A percentile compares a stretch with the other conserved stretches of the same genome.
Evolutionary conservation across 2,113 vertebrate genomes (phyloP).

Genomic region (Xenus cinereus): DNA sequence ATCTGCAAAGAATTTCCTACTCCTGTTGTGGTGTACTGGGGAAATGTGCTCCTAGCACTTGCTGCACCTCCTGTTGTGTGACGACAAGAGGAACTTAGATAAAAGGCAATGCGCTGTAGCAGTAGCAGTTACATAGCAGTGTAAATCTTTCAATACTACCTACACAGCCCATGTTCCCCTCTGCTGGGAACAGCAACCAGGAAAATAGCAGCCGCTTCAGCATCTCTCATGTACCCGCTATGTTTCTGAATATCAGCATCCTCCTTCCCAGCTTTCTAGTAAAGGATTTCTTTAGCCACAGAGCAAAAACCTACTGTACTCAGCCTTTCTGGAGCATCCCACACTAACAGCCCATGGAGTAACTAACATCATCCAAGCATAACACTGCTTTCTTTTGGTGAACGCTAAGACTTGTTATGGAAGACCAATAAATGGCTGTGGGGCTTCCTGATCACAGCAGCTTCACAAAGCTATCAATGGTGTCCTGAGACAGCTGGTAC

Average conservation of each 20-base stretch:
- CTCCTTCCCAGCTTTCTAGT: not conserved
- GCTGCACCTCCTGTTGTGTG: not conserved
- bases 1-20: not conserved
- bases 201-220: not conserved
- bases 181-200: not conserved
- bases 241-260: not conserved
- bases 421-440: not conserved
- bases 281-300: not conserved
- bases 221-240: not conserved
- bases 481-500: not conserved
- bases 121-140: not conserved
- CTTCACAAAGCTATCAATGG: not conserved
- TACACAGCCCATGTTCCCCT: not conserved
- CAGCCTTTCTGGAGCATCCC: not conserved
- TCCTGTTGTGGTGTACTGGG: not conserved
- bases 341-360: not conserved
- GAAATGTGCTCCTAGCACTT: not conserved
- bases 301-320: not conserved
- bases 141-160: not conserved
- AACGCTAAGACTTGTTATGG: not conserved
- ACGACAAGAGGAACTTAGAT: not conserved
- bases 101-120: not conserved
- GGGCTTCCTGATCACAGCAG: not conserved
- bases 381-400: not conserved
- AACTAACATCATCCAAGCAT: not conserved